Evolutionary conservation across 2,888 invertebrate genomes (phyloP).

Genomic region (Mantis religiosa): DNA sequence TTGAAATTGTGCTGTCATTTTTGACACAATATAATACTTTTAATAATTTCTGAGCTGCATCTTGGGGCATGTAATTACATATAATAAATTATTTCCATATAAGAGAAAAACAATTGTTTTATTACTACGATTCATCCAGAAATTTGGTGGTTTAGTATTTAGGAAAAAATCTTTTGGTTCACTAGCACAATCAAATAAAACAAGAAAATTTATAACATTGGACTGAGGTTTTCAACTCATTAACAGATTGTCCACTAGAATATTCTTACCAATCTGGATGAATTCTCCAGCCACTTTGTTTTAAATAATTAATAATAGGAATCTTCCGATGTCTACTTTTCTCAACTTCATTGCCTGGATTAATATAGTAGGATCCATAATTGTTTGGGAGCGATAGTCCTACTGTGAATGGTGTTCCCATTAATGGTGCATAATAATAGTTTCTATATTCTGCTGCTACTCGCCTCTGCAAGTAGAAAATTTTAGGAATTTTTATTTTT

Average conservation of each 20-base stretch:
- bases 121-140: too few relatives aligned
- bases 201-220: too few relatives aligned
- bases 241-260: not conserved
- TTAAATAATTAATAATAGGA: constrained; percentile 63
- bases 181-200: too few relatives aligned
- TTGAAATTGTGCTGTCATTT: too few relatives aligned
- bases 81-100: too few relatives aligned
- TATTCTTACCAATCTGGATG: constrained; percentile 74
- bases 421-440: constrained; percentile 77
- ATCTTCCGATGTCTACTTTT: constrained; percentile 18
- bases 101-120: too few relatives aligned
- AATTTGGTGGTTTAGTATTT: too few relatives aligned
- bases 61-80: too few relatives aligned
- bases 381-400: constrained; percentile 77
- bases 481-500: not conserved
- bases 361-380: constrained; percentile 72
- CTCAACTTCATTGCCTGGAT: constrained; percentile 62
- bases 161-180: too few relatives aligned
- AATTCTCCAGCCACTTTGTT: constrained; percentile 68
- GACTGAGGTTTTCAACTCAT: too few relatives aligned
- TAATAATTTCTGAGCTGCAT: too few relatives aligned
- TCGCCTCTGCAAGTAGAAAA: constrained; percentile 54
- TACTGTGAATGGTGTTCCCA: constrained; percentile 82
- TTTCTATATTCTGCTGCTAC: constrained; percentile 74
- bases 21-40: too few relatives aligned